Evolutionary conservation across 2,113 vertebrate species (phyloP), one percentile per base, ranked within the genome.

Genomic region (Malaclemys terrapin): DNA sequence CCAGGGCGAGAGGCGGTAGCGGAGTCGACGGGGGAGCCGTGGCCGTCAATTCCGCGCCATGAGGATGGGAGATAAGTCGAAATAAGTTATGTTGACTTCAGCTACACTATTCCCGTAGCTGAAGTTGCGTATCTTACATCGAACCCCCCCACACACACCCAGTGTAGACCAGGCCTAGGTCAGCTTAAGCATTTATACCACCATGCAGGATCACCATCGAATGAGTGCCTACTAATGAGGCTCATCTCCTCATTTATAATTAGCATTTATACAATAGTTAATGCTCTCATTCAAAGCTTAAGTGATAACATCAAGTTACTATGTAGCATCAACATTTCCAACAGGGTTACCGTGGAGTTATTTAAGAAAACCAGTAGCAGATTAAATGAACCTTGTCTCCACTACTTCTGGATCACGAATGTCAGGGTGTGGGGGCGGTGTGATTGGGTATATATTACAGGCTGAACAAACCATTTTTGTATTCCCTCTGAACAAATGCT

Each of bases 131-230:
- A 45, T 45, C 45, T 45, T 45, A 45, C 45, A 45, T 45, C 45
- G 45, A 45, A 45, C 45, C 45, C 45, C 45, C 45, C 45, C 45
- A 45, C 45, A 45, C 45, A 45, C 45, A 45, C 45, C 45, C 45
- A 45, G 45, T 45, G 45, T 6, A 45, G 45, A 45, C 45, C 45
- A 45, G 45, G 45, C 45, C 45, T 45, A 45, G 6, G 13, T 85
- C 16, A 17, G 10, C 50, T 38, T 27, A n/a, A 62, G 27, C 17
- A 17, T 56, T 76, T 10, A 5, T 52, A 82, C 27, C 65, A 45
- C 8, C 25, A 5, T 0, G 0, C 4, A 49, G 20, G 0, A 0
- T 9, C 31, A 0, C 0, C 35, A 54, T 59, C 20, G 20, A 12
- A 53, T 2, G 25, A 83, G 11, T n/a, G 57, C 47, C 78, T 76